Conservation (phyloP, 2,888 invertebrate genomes). For the Encarsia formosa region DNA sequence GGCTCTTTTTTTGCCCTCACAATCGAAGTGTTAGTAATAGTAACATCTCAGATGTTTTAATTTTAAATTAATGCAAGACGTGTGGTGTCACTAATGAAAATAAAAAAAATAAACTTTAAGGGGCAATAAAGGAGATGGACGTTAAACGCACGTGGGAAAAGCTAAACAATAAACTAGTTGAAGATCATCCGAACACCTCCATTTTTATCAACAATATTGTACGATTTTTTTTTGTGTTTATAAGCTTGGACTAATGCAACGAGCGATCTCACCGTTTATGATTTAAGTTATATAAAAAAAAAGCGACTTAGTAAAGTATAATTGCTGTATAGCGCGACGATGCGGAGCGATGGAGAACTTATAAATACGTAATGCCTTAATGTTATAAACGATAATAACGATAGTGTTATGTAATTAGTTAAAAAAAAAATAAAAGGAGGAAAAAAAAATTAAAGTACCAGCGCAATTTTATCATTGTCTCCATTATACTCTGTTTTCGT, state of each 20-base stretch:
- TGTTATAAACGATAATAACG: slow-evolving; percentile 49
- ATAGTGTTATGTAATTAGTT: slow-evolving; percentile 46
- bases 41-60: slow-evolving; percentile 13
- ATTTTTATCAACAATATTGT: slow-evolving; percentile 21
- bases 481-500: slow-evolving; percentile 40
- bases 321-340: slow-evolving; percentile 44
- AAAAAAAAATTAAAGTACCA: slow-evolving; percentile 22
- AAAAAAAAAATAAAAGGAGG: slow-evolving; percentile 27
- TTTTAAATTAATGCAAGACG: slow-evolving; percentile 4
- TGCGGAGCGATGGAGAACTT: slow-evolving; percentile 40
- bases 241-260: slow-evolving; percentile 49
- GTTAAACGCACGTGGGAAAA: slow-evolving; percentile 6
- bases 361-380: slow-evolving; percentile 52
- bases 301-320: slow-evolving; percentile 42
- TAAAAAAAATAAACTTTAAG: slow-evolving; percentile 5
- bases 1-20: slow-evolving; percentile 16
- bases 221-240: slow-evolving; percentile 25
- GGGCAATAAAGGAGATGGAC: slow-evolving; percentile 16
- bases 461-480: slow-evolving; percentile 37
- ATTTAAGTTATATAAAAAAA: slow-evolving; percentile 28
- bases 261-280: slow-evolving; percentile 50
- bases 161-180: background rate
- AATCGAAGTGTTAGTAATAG: slow-evolving; percentile 11
- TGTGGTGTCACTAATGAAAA: slow-evolving; percentile 2
- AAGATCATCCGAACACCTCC: slow-evolving; percentile 1